Conservation (phyloP, 2,797 vertebrate genomes). For the Mormyrops attenuatus region DNA sequence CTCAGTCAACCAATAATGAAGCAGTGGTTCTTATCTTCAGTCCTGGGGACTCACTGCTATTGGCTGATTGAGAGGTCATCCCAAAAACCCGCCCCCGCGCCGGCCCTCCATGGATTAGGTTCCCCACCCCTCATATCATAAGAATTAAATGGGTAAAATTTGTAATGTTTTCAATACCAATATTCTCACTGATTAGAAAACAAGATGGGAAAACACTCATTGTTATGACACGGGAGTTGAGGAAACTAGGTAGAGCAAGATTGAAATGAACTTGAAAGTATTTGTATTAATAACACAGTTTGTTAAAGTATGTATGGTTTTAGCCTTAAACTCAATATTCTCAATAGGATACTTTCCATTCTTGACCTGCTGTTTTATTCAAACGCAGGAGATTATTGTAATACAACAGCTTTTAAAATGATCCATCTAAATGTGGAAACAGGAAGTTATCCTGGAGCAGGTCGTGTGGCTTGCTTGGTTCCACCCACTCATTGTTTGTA, state of each 20-base stretch:
- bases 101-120: background rate
- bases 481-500: background rate
- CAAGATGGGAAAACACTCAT: background rate
- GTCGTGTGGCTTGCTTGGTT: background rate
- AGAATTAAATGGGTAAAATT: background rate
- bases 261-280: background rate
- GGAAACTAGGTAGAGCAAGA: background rate
- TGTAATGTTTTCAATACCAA: background rate
- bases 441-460: background rate
- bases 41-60: no score
- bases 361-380: background rate
- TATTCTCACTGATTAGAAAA: background rate
- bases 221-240: background rate
- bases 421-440: background rate
- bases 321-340: background rate
- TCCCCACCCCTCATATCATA: background rate
- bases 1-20: no score
- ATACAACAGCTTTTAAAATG: background rate
- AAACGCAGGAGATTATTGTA: background rate
- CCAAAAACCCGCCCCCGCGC: no score
- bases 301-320: background rate
- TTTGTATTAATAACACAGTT: background rate
- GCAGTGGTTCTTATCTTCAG: no score
- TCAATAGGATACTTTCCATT: background rate
- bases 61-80: no score